phyloP scores from a whole-genome alignment of 2,797 vertebrate species.

The Thunnus albacares region DNA sequence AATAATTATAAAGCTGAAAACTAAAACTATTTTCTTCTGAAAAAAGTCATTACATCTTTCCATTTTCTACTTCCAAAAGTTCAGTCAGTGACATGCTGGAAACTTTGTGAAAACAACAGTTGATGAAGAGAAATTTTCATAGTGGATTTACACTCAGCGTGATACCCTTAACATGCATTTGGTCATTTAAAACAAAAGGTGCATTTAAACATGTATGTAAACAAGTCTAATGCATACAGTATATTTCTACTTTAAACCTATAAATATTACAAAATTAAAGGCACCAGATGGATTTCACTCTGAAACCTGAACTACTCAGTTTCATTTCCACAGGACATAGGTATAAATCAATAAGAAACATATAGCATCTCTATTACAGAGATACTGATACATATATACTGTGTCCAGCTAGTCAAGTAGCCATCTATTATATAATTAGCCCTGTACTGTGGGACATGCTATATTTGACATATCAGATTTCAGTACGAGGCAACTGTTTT shows the following conservation, averaged over 20 bases:
- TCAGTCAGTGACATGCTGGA: not conserved
- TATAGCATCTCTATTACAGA: slow-evolving; percentile 53
- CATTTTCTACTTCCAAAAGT: slow-evolving; percentile 17
- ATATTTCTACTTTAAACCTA: slow-evolving; percentile 60
- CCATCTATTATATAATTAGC: slow-evolving; percentile 21
- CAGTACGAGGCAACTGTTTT: slow-evolving; percentile 6
- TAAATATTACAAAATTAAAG: slow-evolving; percentile 54
- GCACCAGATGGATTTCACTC: slow-evolving; percentile 38
- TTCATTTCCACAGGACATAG: slow-evolving; percentile 49
- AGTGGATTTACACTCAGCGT: not conserved
- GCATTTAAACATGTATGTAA: slow-evolving; percentile 6
- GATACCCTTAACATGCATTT: slow-evolving; percentile 26
- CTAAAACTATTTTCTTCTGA: slow-evolving; percentile 22
- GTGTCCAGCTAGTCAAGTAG: slow-evolving; percentile 31
- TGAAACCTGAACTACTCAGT: slow-evolving; percentile 22
- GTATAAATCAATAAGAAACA: slow-evolving; percentile 66
- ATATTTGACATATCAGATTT: slow-evolving; percentile 28
- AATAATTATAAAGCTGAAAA: slow-evolving; percentile 32
- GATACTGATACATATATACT: slow-evolving; percentile 46
- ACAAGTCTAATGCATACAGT: slow-evolving; percentile 17
- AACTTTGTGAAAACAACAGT: slow-evolving; percentile 23
- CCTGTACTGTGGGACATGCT: not conserved
- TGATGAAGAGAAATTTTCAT: slow-evolving; percentile 18
- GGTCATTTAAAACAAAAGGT: slow-evolving; percentile 33
- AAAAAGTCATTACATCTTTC: slow-evolving; percentile 13